Percentiles rank a stretch among this genome's conserved stretches.
These are phyloP conservation scores for Pitangus sulphuratus DNA, from an alignment of 2,797 vertebrate species.

Conservation along the genomic window DNA sequence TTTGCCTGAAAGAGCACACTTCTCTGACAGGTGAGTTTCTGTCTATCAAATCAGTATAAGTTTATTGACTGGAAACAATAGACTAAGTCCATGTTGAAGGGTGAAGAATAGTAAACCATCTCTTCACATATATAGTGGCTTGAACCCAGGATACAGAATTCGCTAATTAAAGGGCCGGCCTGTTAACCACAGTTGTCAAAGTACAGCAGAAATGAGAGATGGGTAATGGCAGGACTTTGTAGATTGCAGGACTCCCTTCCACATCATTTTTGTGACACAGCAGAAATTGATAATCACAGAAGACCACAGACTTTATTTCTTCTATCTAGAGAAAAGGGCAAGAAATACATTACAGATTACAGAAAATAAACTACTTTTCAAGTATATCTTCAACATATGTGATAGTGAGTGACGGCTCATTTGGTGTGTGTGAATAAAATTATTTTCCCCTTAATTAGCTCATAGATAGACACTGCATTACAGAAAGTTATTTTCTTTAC, in stretches of 20 bases:
- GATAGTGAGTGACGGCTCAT: not conserved
- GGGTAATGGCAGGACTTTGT: not conserved
- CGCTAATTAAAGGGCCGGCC: not conserved
- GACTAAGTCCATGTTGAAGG: not conserved
- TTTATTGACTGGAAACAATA: not conserved
- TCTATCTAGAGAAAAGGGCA: not conserved
- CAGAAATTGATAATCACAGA: not conserved
- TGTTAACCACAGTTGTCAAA: not conserved
- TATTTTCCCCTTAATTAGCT: not conserved
- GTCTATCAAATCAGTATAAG: not conserved
- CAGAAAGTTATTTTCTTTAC: not conserved
- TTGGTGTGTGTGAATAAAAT: not conserved
- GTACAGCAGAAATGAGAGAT: not conserved
- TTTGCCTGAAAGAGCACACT: not conserved
- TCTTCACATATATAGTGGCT: not conserved
- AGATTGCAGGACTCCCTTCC: not conserved
- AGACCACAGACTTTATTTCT: not conserved
- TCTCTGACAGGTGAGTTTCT: not conserved
- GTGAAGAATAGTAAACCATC: not conserved
- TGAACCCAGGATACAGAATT: not conserved
- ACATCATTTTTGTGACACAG: not conserved
- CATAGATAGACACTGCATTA: not conserved
- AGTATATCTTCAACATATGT: not conserved
- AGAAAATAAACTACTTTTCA: not conserved
- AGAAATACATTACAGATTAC: not conserved